Percentiles rank a stretch among this genome's conserved stretches.
Evolutionary conservation across 2,113 vertebrate species (phyloP).

Genomic region (Saguinus midas): DNA sequence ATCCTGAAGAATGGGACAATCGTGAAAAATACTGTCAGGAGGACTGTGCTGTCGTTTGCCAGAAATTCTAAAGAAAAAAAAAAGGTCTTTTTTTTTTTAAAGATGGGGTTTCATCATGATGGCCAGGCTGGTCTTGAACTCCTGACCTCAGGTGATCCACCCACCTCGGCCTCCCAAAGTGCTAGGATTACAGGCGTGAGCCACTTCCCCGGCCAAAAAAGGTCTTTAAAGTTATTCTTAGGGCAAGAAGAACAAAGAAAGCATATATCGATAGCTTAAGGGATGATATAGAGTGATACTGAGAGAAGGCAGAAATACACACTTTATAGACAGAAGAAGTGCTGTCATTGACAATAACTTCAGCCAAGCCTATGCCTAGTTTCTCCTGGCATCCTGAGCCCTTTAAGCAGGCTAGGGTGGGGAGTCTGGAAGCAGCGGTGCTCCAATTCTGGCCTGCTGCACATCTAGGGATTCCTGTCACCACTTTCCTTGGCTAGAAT

Average conservation of each 20-base stretch:
- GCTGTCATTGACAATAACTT: not conserved
- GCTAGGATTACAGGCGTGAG: no score
- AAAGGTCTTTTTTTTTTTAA: no score
- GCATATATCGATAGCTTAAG: not conserved
- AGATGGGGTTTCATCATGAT: no score
- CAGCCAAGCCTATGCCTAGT: not conserved
- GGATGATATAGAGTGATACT: rapidly evolving
- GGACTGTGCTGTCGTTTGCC: no score
- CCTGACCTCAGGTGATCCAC: no score
- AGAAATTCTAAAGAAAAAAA: not conserved
- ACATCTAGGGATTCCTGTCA: not conserved
- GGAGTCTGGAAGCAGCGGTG: not conserved
- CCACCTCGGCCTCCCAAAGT: no score
- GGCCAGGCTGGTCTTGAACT: no score
- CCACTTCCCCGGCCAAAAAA: not conserved
- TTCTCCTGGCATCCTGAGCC: not conserved
- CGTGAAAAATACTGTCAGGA: not conserved
- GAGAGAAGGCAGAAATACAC: not conserved
- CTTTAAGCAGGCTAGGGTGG: not conserved
- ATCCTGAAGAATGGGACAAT: not conserved
- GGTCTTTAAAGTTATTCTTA: not conserved
- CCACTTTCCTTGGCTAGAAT: not conserved
- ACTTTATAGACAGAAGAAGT: no score
- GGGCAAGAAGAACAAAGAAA: not conserved
- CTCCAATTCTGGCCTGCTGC: not conserved